Base-by-base conservation (phyloP, 2,113 vertebrate genomes). In the Osmerus eperlanus region DNA sequence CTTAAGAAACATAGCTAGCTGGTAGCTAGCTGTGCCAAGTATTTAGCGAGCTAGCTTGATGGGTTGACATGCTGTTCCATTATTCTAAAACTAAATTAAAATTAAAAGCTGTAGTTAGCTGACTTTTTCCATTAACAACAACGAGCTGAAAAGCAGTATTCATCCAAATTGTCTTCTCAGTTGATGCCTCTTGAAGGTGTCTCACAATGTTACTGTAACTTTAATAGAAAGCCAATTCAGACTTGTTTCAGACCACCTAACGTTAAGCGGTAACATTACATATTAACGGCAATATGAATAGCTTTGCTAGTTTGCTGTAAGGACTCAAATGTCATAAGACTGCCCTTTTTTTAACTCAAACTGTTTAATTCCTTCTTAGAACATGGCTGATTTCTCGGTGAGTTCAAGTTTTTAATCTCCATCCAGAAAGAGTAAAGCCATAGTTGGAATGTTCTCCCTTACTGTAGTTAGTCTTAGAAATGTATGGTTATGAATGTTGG, bases 311-410 rank as follows among this genome's bases (percentile, higher is more conserved):
- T 5, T 62, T 29, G 13, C 60, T 62, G 60, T 11, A 62, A n/a
- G 54, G 18, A 55, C 3, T 55, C 54, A 55, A 55, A 6, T 68
- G 32, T 52, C 19, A 52, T 47, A 23, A 16, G 19, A 7, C 5
- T 13, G 23, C 21, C 29, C 18, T 58, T n/a, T 59, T 2, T 29
- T 19, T 59, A 41, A 60, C 11, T 23, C 3, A 36, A 28, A 6
- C 4, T 61, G 11, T 67, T 83, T 71, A 67, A 4, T 72, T 80
- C 21, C 29, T 1, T 83, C 67, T 65, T 60, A 92, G 92, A 86
- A 85, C 86, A 93, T 93, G 92, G 69, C 86, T 53, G 92, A 93
- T 73, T 93, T 93, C 80, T 93, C 92, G 85, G 92, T 93, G 77
- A 93, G 92, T 92, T 74, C 1, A 3, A 56, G 2, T 7, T 62